Conservation (phyloP, 2,888 invertebrate genomes). For the Cotesia congregata region DNA sequence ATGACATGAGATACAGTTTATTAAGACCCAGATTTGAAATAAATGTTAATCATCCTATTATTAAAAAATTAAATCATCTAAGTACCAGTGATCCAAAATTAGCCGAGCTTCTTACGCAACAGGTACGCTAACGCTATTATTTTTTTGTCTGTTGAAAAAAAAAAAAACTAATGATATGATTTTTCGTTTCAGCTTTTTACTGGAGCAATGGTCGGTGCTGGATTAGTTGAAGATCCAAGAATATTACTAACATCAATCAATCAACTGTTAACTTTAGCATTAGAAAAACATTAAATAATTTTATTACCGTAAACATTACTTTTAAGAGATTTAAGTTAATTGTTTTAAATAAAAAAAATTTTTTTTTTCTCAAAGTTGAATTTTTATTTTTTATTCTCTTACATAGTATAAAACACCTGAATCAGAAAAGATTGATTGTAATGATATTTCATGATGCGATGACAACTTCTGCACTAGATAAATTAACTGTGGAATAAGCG, state of each 20-base stretch:
- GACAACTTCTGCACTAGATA: no score
- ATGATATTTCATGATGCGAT: no score
- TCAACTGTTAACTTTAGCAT: slow-evolving; percentile 83
- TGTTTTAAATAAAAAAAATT: not conserved
- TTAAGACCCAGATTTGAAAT: slow-evolving; percentile 94
- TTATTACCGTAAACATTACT: not conserved
- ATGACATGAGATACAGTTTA: slow-evolving; percentile 88
- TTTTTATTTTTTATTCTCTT: not conserved
- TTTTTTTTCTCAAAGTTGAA: not conserved
- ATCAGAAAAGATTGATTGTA: no score
- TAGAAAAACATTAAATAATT: slow-evolving; percentile 75
- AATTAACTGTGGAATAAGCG: slow-evolving; percentile 55
- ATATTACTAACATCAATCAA: slow-evolving; percentile 88
- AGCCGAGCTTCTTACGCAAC: slow-evolving; percentile 87
- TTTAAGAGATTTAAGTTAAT: not conserved
- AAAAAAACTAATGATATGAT: slow-evolving; percentile 21
- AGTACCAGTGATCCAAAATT: slow-evolving; percentile 82
- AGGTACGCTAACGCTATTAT: slow-evolving; percentile 73
- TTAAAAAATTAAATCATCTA: slow-evolving; percentile 87
- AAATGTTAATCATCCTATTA: slow-evolving; percentile 92
- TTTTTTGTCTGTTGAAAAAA: slow-evolving; percentile 1
- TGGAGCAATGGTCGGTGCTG: slow-evolving; percentile 96
- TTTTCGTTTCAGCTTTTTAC: slow-evolving; percentile 80
- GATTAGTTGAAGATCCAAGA: slow-evolving; percentile 92
- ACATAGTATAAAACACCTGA: no score